Conservation (phyloP, 2,888 invertebrate species). For the Rapana venosa region DNA sequence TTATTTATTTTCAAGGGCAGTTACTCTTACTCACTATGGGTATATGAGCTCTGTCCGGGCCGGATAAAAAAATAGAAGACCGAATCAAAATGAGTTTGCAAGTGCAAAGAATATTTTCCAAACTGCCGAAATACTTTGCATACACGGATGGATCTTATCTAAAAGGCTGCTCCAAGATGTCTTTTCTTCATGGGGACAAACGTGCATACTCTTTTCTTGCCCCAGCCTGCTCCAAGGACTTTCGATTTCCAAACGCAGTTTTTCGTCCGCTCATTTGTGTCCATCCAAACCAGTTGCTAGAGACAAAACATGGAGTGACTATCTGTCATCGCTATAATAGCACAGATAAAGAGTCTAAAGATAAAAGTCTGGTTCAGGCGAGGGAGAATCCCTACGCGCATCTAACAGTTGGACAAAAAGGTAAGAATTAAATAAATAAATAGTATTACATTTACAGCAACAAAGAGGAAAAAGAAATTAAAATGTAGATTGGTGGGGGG, state of each 20-base stretch:
- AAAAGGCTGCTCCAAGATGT: background rate
- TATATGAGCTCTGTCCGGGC: background rate
- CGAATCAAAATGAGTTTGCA: background rate
- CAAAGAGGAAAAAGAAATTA: too few relatives aligned
- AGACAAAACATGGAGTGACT: background rate
- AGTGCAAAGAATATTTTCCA: conserved; percentile 5
- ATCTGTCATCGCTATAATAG: background rate
- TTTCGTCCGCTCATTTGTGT: background rate
- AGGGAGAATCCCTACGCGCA: conserved; percentile 65
- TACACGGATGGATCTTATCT: background rate
- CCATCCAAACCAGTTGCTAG: background rate
- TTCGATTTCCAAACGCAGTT: background rate
- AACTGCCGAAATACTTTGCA: background rate
- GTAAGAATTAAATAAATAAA: too few relatives aligned
- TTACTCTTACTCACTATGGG: background rate
- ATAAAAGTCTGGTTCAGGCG: conserved; percentile 58
- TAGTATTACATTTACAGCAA: too few relatives aligned
- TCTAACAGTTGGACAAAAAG: conserved; percentile 61
- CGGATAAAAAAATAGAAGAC: background rate
- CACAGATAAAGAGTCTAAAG: background rate
- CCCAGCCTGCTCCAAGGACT: background rate
- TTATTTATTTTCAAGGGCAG: background rate
- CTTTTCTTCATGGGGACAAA: background rate
- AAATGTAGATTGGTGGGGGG: too few relatives aligned
- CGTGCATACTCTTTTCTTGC: background rate